Evolutionary conservation across 2,888 invertebrate species (phyloP), one percentile per base, ranked within the genome.

Genomic region (Sphaeridia pumilis): DNA sequence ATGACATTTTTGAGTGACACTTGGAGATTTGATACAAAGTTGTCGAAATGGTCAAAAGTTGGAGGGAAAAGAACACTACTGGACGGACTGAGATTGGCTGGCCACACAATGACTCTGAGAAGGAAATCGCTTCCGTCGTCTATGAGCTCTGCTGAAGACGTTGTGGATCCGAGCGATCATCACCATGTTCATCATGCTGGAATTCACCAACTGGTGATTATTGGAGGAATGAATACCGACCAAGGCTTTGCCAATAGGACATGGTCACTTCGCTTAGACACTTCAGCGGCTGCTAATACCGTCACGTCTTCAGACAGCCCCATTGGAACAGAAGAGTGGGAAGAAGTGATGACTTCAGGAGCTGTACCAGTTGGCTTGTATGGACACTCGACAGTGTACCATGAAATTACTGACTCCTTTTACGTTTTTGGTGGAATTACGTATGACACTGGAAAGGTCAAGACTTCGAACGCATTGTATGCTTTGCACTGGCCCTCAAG

Each of bases 341-440:
- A 52, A 26, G 57, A 55, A 17, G 42, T 60, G 1, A 54, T 56
- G 2, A 63, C 63, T 2, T 38, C 55, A 3, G 64, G 63, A 2
- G 56, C 63, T 2, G 36, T 38, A n/a, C 64, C 64, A 3, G 43
- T 63, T 12, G 64, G 64, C 1, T 49, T 90, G 26, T 92, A 86
- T 67, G 93, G 92, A 0, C 94, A 94, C 69, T 84, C 83, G 46
- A 83, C 90, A 0, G 87, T 92, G 0, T 92, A 87, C 69, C 87
- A 93, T 66, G 72, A 77, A 1, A 78, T 77, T 24, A 84, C 85
- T 0, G 82, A 87, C 63, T 84, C 86, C 65, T 77, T 94, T 53
- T 94, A 92, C 67, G 77, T 94, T 1, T 93, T 87, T 69, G 94
- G 94, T 4, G 94, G 94, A 4, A 82, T 85, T 63, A 73, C 83